A percentile compares a stretch with the other conserved stretches of the same genome.
phyloP scores from a whole-genome alignment of 2,113 vertebrate genomes.

The Dolichallabes microphthalmus region DNA sequence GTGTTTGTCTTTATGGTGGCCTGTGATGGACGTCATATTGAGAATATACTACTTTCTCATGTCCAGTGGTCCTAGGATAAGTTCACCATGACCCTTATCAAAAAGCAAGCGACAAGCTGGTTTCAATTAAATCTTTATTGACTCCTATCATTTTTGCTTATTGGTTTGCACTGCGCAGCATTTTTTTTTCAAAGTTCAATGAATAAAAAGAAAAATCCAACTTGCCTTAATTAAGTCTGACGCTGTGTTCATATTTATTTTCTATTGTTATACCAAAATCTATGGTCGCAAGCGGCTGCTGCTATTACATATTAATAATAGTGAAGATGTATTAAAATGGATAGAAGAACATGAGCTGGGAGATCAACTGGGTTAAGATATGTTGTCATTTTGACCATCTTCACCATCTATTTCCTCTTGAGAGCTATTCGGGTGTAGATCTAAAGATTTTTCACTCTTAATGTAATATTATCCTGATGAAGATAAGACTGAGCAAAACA shows the following conservation, averaged over 20 bases:
- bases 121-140: neutral
- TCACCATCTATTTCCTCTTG: constrained; percentile 36
- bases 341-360: neutral
- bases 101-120: neutral
- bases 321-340: neutral
- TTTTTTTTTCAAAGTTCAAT: neutral
- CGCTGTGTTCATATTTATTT: neutral
- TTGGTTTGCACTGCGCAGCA: neutral
- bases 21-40: neutral
- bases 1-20: neutral
- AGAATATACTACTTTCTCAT: neutral
- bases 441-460: constrained; percentile 36
- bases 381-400: constrained; percentile 30
- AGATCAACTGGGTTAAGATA: constrained; percentile 34
- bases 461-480: constrained; percentile 48
- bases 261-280: neutral
- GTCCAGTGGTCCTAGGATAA: neutral
- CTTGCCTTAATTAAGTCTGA: neutral
- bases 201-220: neutral
- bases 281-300: neutral
- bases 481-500: constrained; percentile 47
- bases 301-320: neutral
- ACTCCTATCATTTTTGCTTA: neutral
- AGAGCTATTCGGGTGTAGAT: constrained; percentile 41
- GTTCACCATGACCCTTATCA: neutral